Percentiles rank a stretch among this genome's conserved stretches.
Conservation (phyloP, 2,888 invertebrate species). For the Agrotis clavis region DNA sequence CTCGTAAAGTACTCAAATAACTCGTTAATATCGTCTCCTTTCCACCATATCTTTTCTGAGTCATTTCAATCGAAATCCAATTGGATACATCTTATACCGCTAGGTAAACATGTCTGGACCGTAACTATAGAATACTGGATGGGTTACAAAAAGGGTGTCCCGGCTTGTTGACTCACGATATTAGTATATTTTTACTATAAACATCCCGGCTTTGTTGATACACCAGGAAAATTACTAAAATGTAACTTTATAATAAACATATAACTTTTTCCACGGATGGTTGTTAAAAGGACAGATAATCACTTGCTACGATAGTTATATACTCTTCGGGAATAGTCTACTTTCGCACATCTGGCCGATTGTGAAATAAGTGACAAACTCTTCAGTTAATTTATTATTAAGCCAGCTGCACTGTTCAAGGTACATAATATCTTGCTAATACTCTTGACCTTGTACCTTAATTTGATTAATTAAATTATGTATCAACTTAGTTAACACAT, state of each 20-base stretch:
- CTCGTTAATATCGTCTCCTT: not conserved
- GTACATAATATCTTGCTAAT: constrained; percentile 2
- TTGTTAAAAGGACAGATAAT: not conserved
- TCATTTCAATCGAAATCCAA: constrained; percentile 28
- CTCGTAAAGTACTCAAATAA: not conserved
- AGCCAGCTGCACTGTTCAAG: constrained; percentile 10
- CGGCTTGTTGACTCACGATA: constrained; percentile 59
- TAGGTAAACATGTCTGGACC: constrained; percentile 44
- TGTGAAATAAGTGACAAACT: too few species aligned
- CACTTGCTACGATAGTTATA: not conserved
- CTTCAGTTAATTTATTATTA: too few species aligned
- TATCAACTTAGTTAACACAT: constrained; percentile 31
- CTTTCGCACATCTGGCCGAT: not conserved
- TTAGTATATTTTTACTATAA: constrained; percentile 65
- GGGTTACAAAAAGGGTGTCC: constrained; percentile 34
- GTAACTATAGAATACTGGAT: constrained; percentile 12
- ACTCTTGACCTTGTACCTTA: constrained; percentile 30
- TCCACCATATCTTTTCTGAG: not conserved
- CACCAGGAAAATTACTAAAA: not conserved
- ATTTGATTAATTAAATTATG: constrained; percentile 31
- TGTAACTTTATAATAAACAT: not conserved
- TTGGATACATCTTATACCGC: constrained; percentile 25
- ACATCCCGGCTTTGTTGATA: constrained; percentile 52
- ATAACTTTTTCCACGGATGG: too few species aligned
- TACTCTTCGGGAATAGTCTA: too few species aligned